A percentile compares a stretch with the other conserved stretches of the same genome.
phyloP scores from a whole-genome alignment of 2,113 vertebrate genomes.

The Lepisosteus oculatus region DNA sequence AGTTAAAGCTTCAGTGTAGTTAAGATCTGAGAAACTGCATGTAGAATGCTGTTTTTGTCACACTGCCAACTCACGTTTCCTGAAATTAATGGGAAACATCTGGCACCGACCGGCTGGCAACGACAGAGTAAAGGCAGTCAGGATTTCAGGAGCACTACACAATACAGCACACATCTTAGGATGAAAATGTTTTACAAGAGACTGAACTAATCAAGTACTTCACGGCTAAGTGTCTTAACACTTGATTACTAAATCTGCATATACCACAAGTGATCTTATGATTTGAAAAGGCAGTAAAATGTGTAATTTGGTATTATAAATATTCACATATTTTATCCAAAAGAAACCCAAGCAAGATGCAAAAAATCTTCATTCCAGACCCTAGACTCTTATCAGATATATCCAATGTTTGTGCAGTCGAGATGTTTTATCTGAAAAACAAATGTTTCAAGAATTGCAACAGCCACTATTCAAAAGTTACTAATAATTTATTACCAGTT shows the following conservation, averaged over 20 bases:
- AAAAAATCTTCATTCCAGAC: too few relatives aligned
- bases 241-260: background rate
- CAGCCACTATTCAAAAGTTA: too few relatives aligned
- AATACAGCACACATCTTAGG: background rate
- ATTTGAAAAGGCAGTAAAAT: background rate
- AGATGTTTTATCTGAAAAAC: too few relatives aligned
- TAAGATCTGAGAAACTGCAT: constrained; percentile 28
- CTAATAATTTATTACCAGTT: too few relatives aligned
- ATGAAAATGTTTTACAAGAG: background rate
- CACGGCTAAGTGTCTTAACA: background rate
- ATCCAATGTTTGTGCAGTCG: too few relatives aligned
- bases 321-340: too few relatives aligned
- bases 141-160: constrained; percentile 2
- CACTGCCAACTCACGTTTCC: constrained; percentile 46
- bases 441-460: too few relatives aligned
- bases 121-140: background rate
- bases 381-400: too few relatives aligned
- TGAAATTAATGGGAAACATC: constrained; percentile 56
- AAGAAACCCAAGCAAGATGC: too few relatives aligned
- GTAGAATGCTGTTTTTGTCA: constrained; percentile 10
- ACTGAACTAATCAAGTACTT: background rate
- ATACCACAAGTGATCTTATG: background rate
- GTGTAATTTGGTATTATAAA: too few relatives aligned
- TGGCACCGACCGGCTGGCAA: constrained; percentile 53
- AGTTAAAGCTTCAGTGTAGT: constrained; percentile 26